Evolutionary conservation across 2,888 invertebrate species (phyloP).

Genomic region (Xestia rhomboidea): DNA sequence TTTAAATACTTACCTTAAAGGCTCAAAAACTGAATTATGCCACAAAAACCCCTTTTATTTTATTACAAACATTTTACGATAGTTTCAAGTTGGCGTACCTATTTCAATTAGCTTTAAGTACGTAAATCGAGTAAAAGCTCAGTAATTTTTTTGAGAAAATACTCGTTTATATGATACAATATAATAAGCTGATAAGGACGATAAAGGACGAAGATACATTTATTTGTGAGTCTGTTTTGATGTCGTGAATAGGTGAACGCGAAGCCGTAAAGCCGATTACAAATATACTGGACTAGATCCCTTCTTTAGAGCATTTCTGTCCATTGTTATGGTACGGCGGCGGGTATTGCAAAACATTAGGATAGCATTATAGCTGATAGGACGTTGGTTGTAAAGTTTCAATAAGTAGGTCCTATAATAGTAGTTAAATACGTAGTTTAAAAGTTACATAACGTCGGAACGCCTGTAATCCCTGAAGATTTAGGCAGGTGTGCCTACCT

Average conservation of each 20-base stretch:
- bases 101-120: slow-evolving; percentile 46
- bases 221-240: slow-evolving; percentile 46
- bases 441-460: too few relatives aligned
- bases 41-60: slow-evolving; percentile 39
- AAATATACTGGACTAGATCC: slow-evolving; percentile 73
- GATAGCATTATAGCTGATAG: slow-evolving; percentile 40
- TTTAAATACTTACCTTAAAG: slow-evolving; percentile 38
- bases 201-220: slow-evolving; percentile 40
- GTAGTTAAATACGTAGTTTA: not conserved
- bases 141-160: slow-evolving; percentile 20
- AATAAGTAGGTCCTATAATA: not conserved
- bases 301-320: slow-evolving; percentile 75
- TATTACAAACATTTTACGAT: slow-evolving; percentile 45
- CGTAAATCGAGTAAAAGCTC: slow-evolving; percentile 44
- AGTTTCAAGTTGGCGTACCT: slow-evolving; percentile 36
- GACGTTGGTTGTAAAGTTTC: slow-evolving; percentile 42
- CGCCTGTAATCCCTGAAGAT: too few relatives aligned
- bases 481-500: not conserved
- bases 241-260: slow-evolving; percentile 67
- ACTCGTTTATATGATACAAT: slow-evolving; percentile 34
- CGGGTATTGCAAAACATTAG: slow-evolving; percentile 70
- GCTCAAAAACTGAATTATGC: slow-evolving; percentile 51
- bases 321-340: slow-evolving; percentile 73
- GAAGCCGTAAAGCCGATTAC: slow-evolving; percentile 85
- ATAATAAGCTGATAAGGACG: slow-evolving; percentile 43